Percentiles rank a stretch among this genome's conserved stretches.
These are phyloP conservation scores for Mormyrus hasselquistii DNA, from an alignment of 2,797 vertebrate species.

Conservation along the genomic window DNA sequence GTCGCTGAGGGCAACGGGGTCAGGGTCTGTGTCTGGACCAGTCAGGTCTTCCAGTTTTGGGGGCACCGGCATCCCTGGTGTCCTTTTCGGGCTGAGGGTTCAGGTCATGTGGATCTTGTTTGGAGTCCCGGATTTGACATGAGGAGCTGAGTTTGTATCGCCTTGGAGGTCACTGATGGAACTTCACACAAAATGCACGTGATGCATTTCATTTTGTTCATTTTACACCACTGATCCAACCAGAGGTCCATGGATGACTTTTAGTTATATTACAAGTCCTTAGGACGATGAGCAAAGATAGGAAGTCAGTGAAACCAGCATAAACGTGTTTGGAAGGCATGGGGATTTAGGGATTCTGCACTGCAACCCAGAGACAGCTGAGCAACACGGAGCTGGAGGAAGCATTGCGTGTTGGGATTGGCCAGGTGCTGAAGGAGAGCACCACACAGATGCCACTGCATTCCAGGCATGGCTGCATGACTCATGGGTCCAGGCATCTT, in stretches of 20 bases:
- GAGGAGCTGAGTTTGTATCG: neutral
- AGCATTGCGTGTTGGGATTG: neutral
- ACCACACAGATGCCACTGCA: neutral
- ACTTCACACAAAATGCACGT: neutral
- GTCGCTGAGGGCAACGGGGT: conserved; percentile 33
- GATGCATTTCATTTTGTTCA: neutral
- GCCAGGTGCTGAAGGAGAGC: conserved; percentile 30
- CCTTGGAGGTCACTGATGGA: neutral
- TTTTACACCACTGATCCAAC: neutral
- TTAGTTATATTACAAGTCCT: neutral
- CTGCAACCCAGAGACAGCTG: neutral
- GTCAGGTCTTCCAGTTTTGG: conserved; percentile 28
- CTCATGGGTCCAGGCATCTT: neutral
- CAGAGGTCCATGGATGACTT: neutral
- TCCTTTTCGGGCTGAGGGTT: neutral
- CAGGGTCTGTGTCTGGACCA: conserved; percentile 43
- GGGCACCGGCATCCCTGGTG: neutral
- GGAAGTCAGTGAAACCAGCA: neutral
- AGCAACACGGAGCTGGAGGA: neutral
- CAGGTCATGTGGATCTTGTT: neutral
- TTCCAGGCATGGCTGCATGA: neutral
- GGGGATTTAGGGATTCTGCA: neutral
- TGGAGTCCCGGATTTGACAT: neutral
- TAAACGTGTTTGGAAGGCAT: neutral
- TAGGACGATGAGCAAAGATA: neutral